A percentile compares a stretch with the other conserved stretches of the same genome.
phyloP scores from a whole-genome alignment of 2,797 vertebrate genomes.

The Podarcis siculus region DNA sequence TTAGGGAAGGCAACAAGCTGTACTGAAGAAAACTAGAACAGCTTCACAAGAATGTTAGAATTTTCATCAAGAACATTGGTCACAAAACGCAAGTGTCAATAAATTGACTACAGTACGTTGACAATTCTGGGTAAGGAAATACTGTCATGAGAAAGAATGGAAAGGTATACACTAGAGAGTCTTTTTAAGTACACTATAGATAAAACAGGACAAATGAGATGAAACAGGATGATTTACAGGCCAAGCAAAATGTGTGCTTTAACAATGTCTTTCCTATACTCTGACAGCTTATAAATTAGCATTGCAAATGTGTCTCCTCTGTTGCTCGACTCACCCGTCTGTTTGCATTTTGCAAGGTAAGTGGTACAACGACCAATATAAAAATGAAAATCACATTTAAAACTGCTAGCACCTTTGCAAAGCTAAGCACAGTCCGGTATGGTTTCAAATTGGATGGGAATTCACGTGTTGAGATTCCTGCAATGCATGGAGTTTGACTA shows the following conservation, averaged over 20 bases:
- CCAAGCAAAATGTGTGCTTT: background rate
- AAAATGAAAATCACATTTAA: background rate
- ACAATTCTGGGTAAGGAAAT: background rate
- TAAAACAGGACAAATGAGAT: background rate
- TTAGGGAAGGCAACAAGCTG: background rate
- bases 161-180: background rate
- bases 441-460: too few species aligned
- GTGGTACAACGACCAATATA: slow-evolving; percentile 40
- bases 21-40: background rate
- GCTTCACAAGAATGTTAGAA: background rate
- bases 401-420: too few species aligned
- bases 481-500: too few species aligned
- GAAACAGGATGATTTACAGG: background rate
- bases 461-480: too few species aligned
- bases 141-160: background rate
- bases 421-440: too few species aligned
- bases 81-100: background rate
- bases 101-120: background rate
- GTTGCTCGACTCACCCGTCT: background rate
- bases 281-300: background rate
- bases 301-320: background rate
- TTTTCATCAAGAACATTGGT: background rate
- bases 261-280: background rate
- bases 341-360: slow-evolving; percentile 35
- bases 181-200: background rate